Evolutionary conservation across 2,113 vertebrate genomes (phyloP).

Genomic region (Merops nubicus): DNA sequence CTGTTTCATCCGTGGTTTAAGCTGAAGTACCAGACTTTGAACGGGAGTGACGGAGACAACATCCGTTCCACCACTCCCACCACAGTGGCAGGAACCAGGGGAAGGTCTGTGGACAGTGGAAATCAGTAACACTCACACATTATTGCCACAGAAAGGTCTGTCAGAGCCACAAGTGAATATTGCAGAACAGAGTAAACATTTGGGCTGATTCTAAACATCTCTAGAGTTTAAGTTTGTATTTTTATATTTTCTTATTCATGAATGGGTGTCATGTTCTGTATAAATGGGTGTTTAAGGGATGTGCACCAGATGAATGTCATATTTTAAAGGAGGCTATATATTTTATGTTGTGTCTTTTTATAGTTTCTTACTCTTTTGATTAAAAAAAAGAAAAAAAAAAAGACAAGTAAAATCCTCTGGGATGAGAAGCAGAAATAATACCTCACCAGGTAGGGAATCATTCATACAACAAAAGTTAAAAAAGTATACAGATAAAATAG

Average conservation of each 20-base stretch:
- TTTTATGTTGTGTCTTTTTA: background rate
- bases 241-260: background rate
- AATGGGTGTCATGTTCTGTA: background rate
- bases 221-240: background rate
- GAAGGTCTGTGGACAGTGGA: background rate
- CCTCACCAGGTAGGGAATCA: slow-evolving; percentile 33
- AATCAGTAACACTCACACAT: background rate
- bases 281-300: background rate
- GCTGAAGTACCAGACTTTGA: background rate
- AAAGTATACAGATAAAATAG: slow-evolving; percentile 44
- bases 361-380: slow-evolving; percentile 1
- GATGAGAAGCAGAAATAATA: slow-evolving; percentile 34
- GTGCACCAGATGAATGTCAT: fast-evolving
- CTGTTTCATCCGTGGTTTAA: background rate
- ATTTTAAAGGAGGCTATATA: background rate
- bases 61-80: background rate
- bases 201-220: background rate
- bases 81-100: background rate
- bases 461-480: slow-evolving; percentile 29
- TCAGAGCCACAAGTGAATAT: background rate
- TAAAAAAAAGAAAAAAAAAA: no score
- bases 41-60: background rate
- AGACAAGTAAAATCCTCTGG: background rate
- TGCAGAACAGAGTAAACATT: background rate
- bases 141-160: background rate